Conservation (phyloP, 2,888 invertebrate genomes). For the Eurois occulta region DNA sequence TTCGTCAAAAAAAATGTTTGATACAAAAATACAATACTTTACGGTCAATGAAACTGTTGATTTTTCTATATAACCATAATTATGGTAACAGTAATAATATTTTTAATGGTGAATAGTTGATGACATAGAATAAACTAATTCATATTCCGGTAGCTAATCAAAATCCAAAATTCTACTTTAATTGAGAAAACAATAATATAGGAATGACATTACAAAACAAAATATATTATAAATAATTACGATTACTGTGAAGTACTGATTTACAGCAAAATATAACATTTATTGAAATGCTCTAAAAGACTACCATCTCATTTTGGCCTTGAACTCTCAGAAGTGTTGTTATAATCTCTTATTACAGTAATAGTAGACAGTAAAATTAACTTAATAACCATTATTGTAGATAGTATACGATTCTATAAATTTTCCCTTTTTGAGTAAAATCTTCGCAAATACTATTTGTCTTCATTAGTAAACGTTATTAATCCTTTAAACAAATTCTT, state of each 20-base stretch:
- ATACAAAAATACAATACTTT: not conserved
- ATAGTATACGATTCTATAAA: conserved; percentile 29
- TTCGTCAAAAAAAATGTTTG: not conserved
- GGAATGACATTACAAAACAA: not conserved
- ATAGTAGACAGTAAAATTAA: not conserved
- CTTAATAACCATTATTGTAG: not conserved
- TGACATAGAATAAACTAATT: not conserved
- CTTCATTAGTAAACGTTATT: conserved; percentile 67
- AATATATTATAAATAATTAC: not conserved
- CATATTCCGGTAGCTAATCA: not conserved
- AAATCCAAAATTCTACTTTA: not conserved
- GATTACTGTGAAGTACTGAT: not conserved
- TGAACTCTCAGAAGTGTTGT: not conserved
- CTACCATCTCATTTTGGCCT: not conserved
- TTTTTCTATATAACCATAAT: no score
- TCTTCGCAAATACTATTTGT: conserved; percentile 62
- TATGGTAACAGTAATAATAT: not conserved
- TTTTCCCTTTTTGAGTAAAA: conserved; percentile 28
- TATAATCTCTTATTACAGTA: not conserved
- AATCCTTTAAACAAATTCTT: conserved; percentile 62
- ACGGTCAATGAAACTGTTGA: not conserved
- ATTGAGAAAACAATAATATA: not conserved
- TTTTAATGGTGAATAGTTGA: not conserved
- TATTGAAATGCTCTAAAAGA: not conserved
- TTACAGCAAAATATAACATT: not conserved